Conservation (phyloP, 2,888 invertebrate species). For the Synanthedon formicaeformis region DNA sequence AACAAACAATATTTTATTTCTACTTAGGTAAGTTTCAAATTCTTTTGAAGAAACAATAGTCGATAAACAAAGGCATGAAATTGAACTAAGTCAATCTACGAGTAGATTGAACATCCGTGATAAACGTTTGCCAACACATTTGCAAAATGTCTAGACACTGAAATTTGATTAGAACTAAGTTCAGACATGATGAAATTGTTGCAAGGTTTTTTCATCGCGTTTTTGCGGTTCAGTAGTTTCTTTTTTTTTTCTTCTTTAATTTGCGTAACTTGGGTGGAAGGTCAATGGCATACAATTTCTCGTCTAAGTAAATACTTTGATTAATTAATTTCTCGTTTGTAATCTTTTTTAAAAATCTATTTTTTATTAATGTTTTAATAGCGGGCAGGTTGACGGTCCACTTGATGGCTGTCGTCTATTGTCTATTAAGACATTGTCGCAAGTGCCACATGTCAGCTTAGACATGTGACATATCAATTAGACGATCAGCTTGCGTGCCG, state of each 20-base stretch:
- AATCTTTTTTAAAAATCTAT: no score
- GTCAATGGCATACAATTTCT: not conserved
- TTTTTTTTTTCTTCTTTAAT: not conserved
- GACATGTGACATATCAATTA: no score
- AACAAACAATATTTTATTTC: no score
- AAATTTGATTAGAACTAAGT: slow-evolving; percentile 1
- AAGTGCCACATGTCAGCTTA: no score
- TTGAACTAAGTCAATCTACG: not conserved
- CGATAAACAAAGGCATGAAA: not conserved
- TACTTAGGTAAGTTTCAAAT: no score
- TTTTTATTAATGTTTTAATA: no score
- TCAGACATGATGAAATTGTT: not conserved
- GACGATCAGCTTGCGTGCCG: no score
- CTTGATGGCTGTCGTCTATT: no score
- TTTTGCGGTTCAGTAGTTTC: not conserved
- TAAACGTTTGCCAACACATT: not conserved
- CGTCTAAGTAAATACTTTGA: not conserved
- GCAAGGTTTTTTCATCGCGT: not conserved
- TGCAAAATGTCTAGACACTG: slow-evolving; percentile 2
- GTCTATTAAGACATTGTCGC: no score
- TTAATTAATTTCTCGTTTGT: no score
- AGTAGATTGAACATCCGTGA: not conserved
- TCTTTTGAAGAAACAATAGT: no score
- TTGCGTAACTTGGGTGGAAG: not conserved
- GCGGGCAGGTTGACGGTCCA: no score